Percentiles rank a stretch among this genome's conserved stretches.
Conservation (phyloP, 2,113 vertebrate genomes). For the Erpornis zantholeuca region DNA sequence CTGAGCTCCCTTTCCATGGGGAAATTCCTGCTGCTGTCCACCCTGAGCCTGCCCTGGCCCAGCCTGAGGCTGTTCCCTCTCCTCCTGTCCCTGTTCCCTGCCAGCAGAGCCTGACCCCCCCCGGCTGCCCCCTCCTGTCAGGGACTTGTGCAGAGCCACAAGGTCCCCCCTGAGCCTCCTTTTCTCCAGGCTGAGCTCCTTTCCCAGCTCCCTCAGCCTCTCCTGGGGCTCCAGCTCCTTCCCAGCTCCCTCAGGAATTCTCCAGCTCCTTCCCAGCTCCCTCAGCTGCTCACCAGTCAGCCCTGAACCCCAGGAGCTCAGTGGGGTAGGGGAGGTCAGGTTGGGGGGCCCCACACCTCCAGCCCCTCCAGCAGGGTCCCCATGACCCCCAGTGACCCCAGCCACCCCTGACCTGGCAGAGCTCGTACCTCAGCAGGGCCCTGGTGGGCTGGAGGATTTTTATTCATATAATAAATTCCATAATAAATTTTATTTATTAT, state of each 20-base stretch:
- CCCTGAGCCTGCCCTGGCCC: neutral
- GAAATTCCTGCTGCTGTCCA: neutral
- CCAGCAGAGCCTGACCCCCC: neutral
- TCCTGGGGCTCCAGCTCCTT: neutral
- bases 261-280: neutral
- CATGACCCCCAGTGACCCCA: neutral
- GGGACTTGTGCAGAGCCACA: neutral
- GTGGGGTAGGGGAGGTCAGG: no score
- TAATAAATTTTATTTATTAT: no score
- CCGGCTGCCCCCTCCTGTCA: neutral
- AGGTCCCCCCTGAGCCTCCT: neutral
- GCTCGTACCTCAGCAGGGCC: neutral
- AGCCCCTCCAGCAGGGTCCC: neutral
- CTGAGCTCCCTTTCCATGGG: neutral
- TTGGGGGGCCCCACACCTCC: neutral
- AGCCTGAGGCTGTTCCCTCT: neutral
- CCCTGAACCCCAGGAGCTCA: neutral
- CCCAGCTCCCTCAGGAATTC: neutral
- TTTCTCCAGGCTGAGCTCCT: neutral
- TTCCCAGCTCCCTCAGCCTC: neutral
- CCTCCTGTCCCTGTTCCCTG: neutral
- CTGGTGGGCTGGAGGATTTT: neutral
- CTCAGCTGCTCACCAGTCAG: neutral
- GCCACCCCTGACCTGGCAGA: neutral
- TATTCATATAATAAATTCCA: no score